These are phyloP conservation scores for Anabacerthia variegaticeps DNA, from an alignment of 2,797 vertebrate genomes.

Conservation along the genomic window DNA sequence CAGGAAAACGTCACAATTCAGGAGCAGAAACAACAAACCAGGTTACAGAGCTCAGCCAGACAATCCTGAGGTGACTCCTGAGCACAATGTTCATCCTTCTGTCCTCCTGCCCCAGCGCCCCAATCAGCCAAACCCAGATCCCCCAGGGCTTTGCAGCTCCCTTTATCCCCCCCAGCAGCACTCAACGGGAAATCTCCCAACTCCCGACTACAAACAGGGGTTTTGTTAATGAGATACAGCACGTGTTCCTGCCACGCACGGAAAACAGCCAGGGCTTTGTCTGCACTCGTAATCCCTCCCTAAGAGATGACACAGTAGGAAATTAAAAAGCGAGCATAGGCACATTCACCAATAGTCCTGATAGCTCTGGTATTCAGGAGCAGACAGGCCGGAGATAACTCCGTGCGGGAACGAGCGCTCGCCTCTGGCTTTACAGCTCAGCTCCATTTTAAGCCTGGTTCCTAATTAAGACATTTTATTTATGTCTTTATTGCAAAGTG, in stretches of 20 bases:
- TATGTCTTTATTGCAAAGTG: not conserved
- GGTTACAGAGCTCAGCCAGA: not conserved
- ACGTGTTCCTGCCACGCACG: slow-evolving; percentile 27
- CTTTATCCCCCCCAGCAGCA: not conserved
- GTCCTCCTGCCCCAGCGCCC: not conserved
- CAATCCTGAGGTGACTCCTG: not conserved
- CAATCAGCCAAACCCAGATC: rapidly evolving
- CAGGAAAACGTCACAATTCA: not conserved
- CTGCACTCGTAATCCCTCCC: slow-evolving; percentile 27
- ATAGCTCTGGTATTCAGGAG: not conserved
- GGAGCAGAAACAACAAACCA: not conserved
- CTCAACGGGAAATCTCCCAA: not conserved
- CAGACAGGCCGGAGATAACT: not conserved
- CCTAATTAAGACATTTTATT: not conserved
- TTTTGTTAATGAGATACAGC: slow-evolving; percentile 39
- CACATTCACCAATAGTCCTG: not conserved
- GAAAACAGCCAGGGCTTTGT: slow-evolving; percentile 51
- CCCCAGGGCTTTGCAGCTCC: not conserved
- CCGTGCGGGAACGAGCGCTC: not conserved
- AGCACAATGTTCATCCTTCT: rapidly evolving
- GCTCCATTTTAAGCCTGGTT: not conserved
- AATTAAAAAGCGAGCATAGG: slow-evolving; percentile 50
- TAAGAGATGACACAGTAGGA: slow-evolving; percentile 50
- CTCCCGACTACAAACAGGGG: not conserved
- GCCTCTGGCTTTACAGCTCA: not conserved